Evolutionary conservation across 2,888 invertebrate genomes (phyloP).

Genomic region (Euzetes globulus): DNA sequence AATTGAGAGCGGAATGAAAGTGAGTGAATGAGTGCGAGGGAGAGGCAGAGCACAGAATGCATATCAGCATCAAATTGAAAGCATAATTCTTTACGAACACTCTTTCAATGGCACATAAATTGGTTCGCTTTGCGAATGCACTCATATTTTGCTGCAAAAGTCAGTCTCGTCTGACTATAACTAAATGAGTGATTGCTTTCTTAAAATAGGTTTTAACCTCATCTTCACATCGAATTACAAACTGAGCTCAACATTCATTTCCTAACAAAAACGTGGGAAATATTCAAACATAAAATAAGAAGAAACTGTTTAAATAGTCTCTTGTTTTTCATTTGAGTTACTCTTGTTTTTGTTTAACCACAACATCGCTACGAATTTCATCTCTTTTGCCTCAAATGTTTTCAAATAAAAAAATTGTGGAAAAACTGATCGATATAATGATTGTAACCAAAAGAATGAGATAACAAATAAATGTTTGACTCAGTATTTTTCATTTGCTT

Average conservation of each 20-base stretch:
- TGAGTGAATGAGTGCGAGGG: neutral
- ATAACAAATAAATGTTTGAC: neutral
- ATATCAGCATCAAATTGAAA: neutral
- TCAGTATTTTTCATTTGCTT: neutral
- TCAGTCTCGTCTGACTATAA: neutral
- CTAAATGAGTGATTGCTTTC: neutral
- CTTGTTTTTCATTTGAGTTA: neutral
- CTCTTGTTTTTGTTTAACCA: neutral
- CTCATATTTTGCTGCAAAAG: neutral
- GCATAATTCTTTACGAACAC: neutral
- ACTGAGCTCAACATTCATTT: neutral
- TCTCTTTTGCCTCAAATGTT: neutral
- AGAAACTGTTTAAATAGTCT: neutral
- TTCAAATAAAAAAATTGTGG: neutral
- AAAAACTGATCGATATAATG: neutral
- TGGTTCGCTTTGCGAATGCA: neutral
- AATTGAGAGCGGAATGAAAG: neutral
- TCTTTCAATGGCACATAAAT: neutral
- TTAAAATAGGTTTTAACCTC: conserved; percentile 1
- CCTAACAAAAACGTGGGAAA: neutral
- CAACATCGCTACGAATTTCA: neutral
- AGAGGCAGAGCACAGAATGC: neutral
- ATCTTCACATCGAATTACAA: neutral
- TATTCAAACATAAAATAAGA: neutral
- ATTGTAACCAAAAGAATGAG: neutral